These are phyloP conservation scores for Ganaspis brasiliensis DNA, from an alignment of 2,888 invertebrate species.

Conservation along the genomic window DNA sequence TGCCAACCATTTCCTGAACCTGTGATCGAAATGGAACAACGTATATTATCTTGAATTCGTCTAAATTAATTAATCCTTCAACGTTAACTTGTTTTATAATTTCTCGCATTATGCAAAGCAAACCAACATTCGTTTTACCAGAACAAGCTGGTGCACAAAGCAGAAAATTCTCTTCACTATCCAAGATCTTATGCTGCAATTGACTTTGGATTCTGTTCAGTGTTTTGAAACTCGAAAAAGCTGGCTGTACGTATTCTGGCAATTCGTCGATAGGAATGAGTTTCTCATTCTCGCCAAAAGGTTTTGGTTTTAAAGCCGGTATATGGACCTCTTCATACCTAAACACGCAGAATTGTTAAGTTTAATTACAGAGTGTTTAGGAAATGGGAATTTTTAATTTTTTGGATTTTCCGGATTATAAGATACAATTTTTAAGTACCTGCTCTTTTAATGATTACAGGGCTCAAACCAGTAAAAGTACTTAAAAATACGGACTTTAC, in stretches of 20 bases:
- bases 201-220: conserved; percentile 98
- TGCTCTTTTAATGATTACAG: too few species aligned
- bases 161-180: conserved; percentile 96
- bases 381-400: too few species aligned
- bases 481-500: too few species aligned
- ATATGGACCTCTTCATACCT: conserved; percentile 99
- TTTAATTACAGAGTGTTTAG: too few species aligned
- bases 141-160: conserved; percentile 99
- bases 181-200: conserved; percentile 92
- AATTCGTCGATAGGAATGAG: conserved; percentile 93
- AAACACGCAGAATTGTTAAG: conserved; percentile 50
- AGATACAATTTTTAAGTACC: too few species aligned
- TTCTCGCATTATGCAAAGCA: conserved; percentile 97
- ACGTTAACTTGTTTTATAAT: conserved; percentile 98
- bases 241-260: conserved; percentile 98
- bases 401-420: too few species aligned
- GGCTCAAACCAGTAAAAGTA: too few species aligned
- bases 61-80: conserved; percentile 97
- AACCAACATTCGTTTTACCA: conserved; percentile 99
- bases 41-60: conserved; percentile 99
- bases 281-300: conserved; percentile 94
- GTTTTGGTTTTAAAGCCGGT: conserved; percentile 97
- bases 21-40: conserved; percentile 99
- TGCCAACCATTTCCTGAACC: conserved; percentile 99
- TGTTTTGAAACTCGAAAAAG: conserved; percentile 97